Base-by-base conservation (phyloP, 1,140 invertebrate genomes). In the Chlorops oryzae region DNA sequence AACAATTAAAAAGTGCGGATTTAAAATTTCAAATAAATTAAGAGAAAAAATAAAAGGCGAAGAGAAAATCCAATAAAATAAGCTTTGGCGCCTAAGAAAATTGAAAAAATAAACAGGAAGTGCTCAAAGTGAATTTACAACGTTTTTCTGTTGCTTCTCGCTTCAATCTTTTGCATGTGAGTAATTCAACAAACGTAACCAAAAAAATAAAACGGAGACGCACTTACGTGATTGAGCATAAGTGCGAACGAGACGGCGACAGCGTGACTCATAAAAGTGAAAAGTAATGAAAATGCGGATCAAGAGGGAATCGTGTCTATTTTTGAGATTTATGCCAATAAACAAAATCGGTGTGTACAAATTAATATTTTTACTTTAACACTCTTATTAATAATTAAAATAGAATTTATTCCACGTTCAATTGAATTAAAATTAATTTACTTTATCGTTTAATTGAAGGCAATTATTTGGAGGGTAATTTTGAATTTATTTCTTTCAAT, bases 281-380 rank as follows among this genome's bases (percentile, higher is more conserved):
- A 70, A n/a, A n/a, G n/a, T n/a, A n/a, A 64, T 70, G 60, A 77
- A 75, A 58, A 83, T 82, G 80, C 79, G 80, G 73, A 77, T 82
- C 62, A 83, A 81, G 72, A 76, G 81, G 65, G 75, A 79, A 64
- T 78, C 79, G 58, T 82, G 80, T 61, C 75, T 82, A 47, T 77
- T 82, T 25, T 68, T 82, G 17, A 74, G 77, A 55, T 78, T 81
- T 47, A 76, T 78, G 57, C 79, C 80, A 50, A 62, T 81, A 38
- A 75, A 76, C 39, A 67, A 73, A 52, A 75, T 76, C 69, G 74
- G 78, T 80, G 73, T 65, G 75, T 77, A 38, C 7, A 21, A 44
- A 9, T 50, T 9, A 27, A 27, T 15, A 20, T 38, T 13, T 34
- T 46, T 23, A 35, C 28, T 46, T 35, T 46, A 7, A 23, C 5